These are phyloP conservation scores for Phrixothrix hirtus DNA, from an alignment of 2,888 invertebrate species.

Conservation along the genomic window DNA sequence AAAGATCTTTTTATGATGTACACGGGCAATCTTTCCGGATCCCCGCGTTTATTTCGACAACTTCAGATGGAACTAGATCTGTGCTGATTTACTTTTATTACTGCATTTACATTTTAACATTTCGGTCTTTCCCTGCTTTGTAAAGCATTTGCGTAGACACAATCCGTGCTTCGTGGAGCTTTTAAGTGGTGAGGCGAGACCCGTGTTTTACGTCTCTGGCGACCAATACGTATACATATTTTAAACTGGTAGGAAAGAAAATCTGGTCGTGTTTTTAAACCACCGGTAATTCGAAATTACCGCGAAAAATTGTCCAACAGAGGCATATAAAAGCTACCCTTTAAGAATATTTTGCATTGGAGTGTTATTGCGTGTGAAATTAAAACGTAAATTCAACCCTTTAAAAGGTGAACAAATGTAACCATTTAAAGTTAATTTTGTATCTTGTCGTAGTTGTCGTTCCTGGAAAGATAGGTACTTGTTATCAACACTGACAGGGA, in stretches of 20 bases:
- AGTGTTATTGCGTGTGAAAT: conserved; percentile 58
- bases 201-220: conserved; percentile 44
- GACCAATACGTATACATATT: conserved; percentile 54
- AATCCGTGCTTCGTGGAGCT: conserved; percentile 35
- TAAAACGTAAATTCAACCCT: conserved; percentile 55
- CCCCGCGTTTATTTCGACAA: conserved; percentile 38
- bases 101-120: conserved; percentile 42
- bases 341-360: conserved; percentile 48
- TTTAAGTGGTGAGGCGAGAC: conserved; percentile 35
- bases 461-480: conserved; percentile 31
- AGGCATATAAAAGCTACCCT: conserved; percentile 54
- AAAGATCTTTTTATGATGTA: conserved; percentile 37
- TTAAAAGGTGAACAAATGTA: conserved; percentile 47
- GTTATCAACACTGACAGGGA: conserved; percentile 32
- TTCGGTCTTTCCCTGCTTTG: conserved; percentile 32
- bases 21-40: conserved; percentile 33
- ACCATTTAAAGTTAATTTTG: conserved; percentile 47
- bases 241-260: conserved; percentile 40
- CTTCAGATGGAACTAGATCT: conserved; percentile 39
- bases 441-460: conserved; percentile 39
- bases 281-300: conserved; percentile 52
- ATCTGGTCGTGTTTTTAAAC: conserved; percentile 36
- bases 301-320: conserved; percentile 52
- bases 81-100: conserved; percentile 43
- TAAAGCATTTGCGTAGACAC: conserved; percentile 27